Conservation (phyloP, 2,113 vertebrate species). For the Rostratula benghalensis region DNA sequence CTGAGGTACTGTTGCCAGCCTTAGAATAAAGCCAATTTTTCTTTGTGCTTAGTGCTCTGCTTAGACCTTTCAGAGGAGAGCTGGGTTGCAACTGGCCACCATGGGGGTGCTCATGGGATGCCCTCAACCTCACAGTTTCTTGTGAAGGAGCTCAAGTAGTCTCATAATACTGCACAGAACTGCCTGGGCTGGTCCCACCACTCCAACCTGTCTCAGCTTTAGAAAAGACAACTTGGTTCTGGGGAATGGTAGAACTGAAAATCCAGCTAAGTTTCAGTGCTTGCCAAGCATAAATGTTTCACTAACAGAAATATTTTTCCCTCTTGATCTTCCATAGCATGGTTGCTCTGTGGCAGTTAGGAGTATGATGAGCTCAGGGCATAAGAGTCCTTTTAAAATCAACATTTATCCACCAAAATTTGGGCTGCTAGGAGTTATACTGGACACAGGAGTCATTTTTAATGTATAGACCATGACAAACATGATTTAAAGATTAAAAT, state of each 20-base stretch:
- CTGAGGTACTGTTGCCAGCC: neutral
- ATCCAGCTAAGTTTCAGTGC: neutral
- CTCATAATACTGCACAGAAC: neutral
- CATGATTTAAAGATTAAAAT: conserved; percentile 75
- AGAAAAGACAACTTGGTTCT: neutral
- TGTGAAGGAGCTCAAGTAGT: neutral
- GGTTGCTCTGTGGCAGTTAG: conserved; percentile 46
- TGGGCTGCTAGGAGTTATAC: conserved; percentile 65
- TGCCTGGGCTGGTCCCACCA: neutral
- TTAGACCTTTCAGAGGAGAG: neutral
- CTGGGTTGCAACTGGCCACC: neutral
- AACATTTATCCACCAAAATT: conserved; percentile 47
- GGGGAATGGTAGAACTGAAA: conserved; percentile 5
- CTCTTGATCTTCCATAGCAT: conserved; percentile 11
- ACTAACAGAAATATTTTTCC: conserved; percentile 37
- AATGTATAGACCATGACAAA: conserved; percentile 65
- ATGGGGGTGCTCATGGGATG: neutral
- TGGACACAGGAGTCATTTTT: conserved; percentile 57
- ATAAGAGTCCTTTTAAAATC: conserved; percentile 60
- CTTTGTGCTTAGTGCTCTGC: neutral
- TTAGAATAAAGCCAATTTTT: neutral
- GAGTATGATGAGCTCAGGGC: conserved; percentile 57
- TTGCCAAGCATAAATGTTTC: conserved; percentile 29
- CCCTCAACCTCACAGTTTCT: neutral
- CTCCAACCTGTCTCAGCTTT: neutral